Evolutionary conservation across 2,113 vertebrate species (phyloP).

Genomic region (Empidonax alnorum): DNA sequence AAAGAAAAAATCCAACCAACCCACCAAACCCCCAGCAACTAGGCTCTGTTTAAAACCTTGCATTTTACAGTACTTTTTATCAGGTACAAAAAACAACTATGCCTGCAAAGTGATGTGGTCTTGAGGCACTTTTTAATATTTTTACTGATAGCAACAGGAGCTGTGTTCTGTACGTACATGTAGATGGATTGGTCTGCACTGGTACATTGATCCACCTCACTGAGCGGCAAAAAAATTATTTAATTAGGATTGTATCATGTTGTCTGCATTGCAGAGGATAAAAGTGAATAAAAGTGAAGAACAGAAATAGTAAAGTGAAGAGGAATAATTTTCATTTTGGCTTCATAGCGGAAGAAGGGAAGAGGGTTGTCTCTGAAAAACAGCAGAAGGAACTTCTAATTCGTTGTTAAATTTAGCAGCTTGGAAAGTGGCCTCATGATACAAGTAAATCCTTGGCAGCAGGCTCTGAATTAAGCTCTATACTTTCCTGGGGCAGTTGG

Average conservation of each 20-base stretch:
- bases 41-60: not conserved
- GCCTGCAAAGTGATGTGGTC: not conserved
- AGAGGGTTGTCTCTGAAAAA: not conserved
- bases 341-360: not conserved
- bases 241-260: not conserved
- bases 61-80: not conserved
- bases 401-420: not conserved
- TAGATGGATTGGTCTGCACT: not conserved
- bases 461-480: not conserved
- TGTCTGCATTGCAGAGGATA: not conserved
- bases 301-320: not conserved
- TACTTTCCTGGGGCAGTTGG: not conserved
- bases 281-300: not conserved
- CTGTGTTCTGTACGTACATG: fast-evolving
- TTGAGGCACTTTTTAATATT: not conserved
- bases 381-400: not conserved
- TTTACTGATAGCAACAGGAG: not conserved
- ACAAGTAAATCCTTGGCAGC: not conserved
- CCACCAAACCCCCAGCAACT: not conserved
- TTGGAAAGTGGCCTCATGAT: not conserved
- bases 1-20: not conserved
- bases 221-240: not conserved
- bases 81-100: not conserved
- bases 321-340: not conserved
- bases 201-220: not conserved